Conservation (phyloP, 2,113 vertebrate species). For the Thermophis baileyi region DNA sequence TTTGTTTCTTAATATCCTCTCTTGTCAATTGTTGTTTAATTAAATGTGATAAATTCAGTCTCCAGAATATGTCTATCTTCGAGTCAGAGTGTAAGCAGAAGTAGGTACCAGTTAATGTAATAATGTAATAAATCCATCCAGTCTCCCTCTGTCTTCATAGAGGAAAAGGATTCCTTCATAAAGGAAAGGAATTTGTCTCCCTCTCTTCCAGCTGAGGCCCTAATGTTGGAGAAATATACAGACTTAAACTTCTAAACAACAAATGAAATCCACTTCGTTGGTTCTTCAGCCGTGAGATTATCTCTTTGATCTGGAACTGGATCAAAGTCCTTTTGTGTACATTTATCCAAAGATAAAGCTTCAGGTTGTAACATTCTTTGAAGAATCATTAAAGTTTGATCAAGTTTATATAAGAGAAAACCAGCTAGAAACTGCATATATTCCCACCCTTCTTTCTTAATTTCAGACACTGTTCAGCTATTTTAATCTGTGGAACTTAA, state of each 20-base stretch:
- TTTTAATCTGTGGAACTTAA: too few relatives aligned
- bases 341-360: not conserved
- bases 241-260: not conserved
- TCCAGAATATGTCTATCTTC: not conserved
- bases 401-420: not conserved
- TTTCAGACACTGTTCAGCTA: too few relatives aligned
- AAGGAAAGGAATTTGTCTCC: not conserved
- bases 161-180: not conserved
- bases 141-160: not conserved
- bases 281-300: not conserved
- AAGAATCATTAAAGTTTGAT: not conserved
- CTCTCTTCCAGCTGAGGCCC: not conserved
- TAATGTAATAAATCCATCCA: not conserved
- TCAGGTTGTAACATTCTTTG: not conserved
- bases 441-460: too few relatives aligned
- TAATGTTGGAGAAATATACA: not conserved
- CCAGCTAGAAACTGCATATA: not conserved
- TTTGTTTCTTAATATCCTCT: not conserved
- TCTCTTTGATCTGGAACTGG: not conserved
- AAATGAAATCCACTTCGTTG: not conserved
- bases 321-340: not conserved
- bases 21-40: not conserved
- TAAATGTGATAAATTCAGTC: not conserved
- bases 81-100: not conserved
- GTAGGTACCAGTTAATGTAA: not conserved